Base-by-base conservation (phyloP, 2,113 vertebrate genomes). In the Daphoenositta chrysoptera region DNA sequence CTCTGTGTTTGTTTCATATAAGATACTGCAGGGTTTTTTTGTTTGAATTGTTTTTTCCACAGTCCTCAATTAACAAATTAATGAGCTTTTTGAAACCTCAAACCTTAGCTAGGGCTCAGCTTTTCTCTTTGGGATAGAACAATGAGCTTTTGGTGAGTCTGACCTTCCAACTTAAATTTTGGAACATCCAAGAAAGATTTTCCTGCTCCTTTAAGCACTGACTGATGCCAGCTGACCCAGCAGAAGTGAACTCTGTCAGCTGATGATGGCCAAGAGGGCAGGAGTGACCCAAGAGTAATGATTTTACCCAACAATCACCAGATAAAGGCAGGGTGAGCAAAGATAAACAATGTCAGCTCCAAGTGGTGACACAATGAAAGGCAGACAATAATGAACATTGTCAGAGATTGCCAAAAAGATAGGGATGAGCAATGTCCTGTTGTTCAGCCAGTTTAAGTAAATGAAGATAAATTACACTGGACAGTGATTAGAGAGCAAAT, bases 21-120 rank as follows among this genome's bases (percentile, higher is more conserved):
- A 30, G 5, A 3, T 26, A 21, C 1, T 3, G 3, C 3, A 3
- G 2, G 0, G 0, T 7, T 64, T 30, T 47, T 6, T 44, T 16
- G 4, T 23, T 70, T 61, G 17, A 11, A 28, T 48, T 54, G 18
- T 1, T 22, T 39, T 60, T 40, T 21, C 10, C 8, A 37, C 13
- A 60, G 26, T 19, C 21, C 26, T 33, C 19, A 81, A 21, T 68
- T n/a, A 68, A 28, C 7, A 81, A 60, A 80, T 27, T 31, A 72
- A 39, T 68, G 8, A 75, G 4, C 9, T 66, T 14, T 65, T 65
- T 89, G 47, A 87, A 66, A 40, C 73, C 22, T 45, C 24, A 53
- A 60, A 45, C 14, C 27, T 26, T 15, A 42, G 3, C 33, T 26
- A 77, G 39, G 14, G 22, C 58, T 69, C 30, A 20, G 31, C 20